These are phyloP conservation scores for Perccottus glenii DNA, from an alignment of 2,113 vertebrate genomes.

Conservation along the genomic window DNA sequence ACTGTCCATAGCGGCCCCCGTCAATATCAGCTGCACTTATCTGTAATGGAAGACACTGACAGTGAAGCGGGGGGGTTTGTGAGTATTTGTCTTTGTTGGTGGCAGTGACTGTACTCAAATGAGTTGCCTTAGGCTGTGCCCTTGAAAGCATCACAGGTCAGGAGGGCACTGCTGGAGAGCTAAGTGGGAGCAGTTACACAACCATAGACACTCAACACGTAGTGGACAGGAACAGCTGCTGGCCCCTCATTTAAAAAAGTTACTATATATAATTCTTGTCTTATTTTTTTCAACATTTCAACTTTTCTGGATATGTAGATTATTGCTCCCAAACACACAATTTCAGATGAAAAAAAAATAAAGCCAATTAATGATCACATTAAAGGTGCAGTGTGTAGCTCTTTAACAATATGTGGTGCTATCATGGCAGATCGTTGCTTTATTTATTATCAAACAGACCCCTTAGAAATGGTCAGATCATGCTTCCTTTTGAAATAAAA, in stretches of 20 bases:
- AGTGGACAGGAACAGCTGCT: not conserved
- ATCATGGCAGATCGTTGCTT: too few species aligned
- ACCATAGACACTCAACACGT: not conserved
- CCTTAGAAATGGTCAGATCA: too few species aligned
- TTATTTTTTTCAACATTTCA: too few species aligned
- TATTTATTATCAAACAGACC: too few species aligned
- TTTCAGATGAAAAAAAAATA: too few species aligned
- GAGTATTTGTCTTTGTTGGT: constrained; percentile 29
- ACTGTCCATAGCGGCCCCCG: constrained; percentile 37
- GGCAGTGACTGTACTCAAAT: constrained; percentile 24
- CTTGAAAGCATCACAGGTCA: constrained; percentile 54
- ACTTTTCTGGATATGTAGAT: too few species aligned
- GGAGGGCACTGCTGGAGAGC: constrained; percentile 11
- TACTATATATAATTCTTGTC: too few species aligned
- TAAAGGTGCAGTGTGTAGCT: not conserved
- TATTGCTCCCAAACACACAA: too few species aligned
- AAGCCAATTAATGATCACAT: too few species aligned
- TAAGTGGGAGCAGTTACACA: not conserved
- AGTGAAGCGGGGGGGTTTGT: constrained; percentile 39
- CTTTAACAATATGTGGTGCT: not conserved
- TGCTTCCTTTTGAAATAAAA: too few species aligned
- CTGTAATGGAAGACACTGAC: constrained; percentile 66
- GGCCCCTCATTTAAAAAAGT: not conserved
- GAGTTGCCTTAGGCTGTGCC: constrained; percentile 32
- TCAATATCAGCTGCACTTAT: constrained; percentile 68